Conservation (phyloP, 2,888 invertebrate species). For the Siphlonurus alternatus region DNA sequence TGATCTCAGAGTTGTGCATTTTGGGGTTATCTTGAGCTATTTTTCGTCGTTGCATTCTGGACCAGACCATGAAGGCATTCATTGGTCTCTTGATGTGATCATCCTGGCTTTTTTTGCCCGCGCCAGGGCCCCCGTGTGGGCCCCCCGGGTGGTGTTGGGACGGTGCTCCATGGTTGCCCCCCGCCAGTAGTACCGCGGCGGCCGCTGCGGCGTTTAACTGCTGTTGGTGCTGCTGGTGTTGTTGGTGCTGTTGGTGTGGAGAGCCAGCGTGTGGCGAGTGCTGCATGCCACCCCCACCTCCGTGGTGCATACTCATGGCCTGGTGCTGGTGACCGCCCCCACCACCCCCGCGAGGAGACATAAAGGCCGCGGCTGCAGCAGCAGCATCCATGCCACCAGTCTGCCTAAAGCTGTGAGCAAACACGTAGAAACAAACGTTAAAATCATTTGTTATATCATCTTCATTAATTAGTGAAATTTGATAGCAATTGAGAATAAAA, state of each 20-base stretch:
- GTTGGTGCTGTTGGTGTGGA: not conserved
- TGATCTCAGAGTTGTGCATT: constrained; percentile 95
- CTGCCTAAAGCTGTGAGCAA: not conserved
- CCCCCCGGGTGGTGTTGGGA: not conserved
- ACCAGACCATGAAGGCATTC: constrained; percentile 95
- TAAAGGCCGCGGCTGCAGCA: not conserved
- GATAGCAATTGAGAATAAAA: too few species aligned
- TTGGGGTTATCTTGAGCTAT: constrained; percentile 95
- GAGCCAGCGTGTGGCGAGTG: not conserved
- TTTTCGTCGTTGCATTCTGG: constrained; percentile 69
- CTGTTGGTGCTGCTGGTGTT: not conserved
- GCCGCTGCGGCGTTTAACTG: not conserved
- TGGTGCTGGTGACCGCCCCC: not conserved
- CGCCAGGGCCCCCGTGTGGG: constrained; percentile 5
- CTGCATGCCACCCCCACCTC: not conserved
- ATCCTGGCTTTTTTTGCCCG: constrained; percentile 42
- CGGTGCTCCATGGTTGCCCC: not conserved
- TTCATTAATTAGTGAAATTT: too few species aligned
- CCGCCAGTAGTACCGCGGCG: constrained; percentile 10
- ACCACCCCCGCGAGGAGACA: not conserved
- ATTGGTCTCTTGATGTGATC: constrained; percentile 86
- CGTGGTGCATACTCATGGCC: not conserved
- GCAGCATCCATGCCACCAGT: not conserved
- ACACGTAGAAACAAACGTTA: too few species aligned
- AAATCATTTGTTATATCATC: too few species aligned